Conservation (phyloP, 2,113 vertebrate genomes). For the Brienomyrus brachyistius region DNA sequence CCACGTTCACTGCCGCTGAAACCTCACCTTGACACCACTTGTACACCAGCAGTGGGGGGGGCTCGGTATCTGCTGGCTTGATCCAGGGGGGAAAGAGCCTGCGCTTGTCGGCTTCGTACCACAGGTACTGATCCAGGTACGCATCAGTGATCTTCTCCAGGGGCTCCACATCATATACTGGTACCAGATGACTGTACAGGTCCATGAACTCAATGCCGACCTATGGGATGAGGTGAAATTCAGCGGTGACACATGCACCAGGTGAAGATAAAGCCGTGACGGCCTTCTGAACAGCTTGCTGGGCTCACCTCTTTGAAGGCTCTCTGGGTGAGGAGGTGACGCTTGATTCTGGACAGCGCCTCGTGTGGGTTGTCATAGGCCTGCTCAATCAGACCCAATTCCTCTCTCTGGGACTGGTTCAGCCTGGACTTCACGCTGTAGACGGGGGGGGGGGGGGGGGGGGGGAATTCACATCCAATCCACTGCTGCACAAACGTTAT, state of each 20-base stretch:
- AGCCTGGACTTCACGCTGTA: conserved; percentile 91
- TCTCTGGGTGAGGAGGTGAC: conserved; percentile 96
- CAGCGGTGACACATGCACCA: neutral
- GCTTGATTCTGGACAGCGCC: conserved; percentile 95
- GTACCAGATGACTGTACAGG: conserved; percentile 94
- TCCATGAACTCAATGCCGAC: conserved; percentile 99
- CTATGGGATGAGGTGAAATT: conserved; percentile 45
- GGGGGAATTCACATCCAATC: neutral
- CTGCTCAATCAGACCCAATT: conserved; percentile 92
- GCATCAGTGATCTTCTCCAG: conserved; percentile 98
- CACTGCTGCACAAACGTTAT: neutral
- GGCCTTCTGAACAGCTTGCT: too few species aligned
- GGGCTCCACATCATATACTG: conserved; percentile 95
- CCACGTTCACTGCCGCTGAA: neutral
- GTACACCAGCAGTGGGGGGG: conserved; percentile 90
- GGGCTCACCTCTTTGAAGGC: conserved; percentile 89
- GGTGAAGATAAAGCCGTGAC: neutral
- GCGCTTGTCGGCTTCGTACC: conserved; percentile 96
- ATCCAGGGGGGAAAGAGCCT: conserved; percentile 97
- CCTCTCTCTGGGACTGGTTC: conserved; percentile 96
- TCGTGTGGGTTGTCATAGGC: conserved; percentile 98
- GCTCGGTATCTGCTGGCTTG: conserved; percentile 96
- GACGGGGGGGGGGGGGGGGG: neutral
- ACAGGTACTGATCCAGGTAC: conserved; percentile 95
- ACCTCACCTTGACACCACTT: conserved; percentile 96